Base-by-base conservation (phyloP, 1,140 invertebrate genomes). In the Pseudachorutes palmiensis region DNA sequence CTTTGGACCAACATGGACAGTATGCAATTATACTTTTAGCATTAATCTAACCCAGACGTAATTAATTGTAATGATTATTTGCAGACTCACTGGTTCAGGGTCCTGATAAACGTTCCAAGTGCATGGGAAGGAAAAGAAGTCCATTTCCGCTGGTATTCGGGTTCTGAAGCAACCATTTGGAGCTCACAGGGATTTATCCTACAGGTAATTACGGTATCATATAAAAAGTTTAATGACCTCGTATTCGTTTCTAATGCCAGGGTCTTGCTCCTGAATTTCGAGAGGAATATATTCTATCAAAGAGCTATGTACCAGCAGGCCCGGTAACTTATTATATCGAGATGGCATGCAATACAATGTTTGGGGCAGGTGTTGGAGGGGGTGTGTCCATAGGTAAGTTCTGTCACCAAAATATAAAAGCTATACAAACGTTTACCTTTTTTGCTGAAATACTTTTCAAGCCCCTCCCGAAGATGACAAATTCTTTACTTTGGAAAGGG, bases 1-100 rank as follows among this genome's bases (percentile, higher is more conserved):
- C 2, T 82, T 82, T 78, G 82, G 82, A 12, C 82, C 81, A 55
- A 80, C 79, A 72, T 82, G 81, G 81, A 75, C 78, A 2, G n/a
- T n/a, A n/a, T n/a, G n/a, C n/a, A n/a, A n/a, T n/a, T n/a, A n/a
- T n/a, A n/a, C n/a, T n/a, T n/a, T n/a, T n/a, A n/a, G n/a, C n/a
- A n/a, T n/a, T n/a, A n/a, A n/a, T n/a, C n/a, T n/a, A n/a, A n/a
- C n/a, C n/a, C n/a, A n/a, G n/a, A n/a, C n/a, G n/a, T n/a, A n/a
- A n/a, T n/a, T n/a, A n/a, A n/a, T n/a, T n/a, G n/a, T n/a, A n/a
- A n/a, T n/a, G n/a, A n/a, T n/a, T n/a, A n/a, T n/a, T n/a, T n/a
- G n/a, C n/a, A n/a, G 2, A 82, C 82, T 12, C 81, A 83, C 68
- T 83, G 81, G 81, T 83, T 79, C 67, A 76, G 73, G 76, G 62